Evolutionary conservation across 2,797 vertebrate species (phyloP), one percentile per base, ranked within the genome.

Genomic region (Lacerta bilineata): DNA sequence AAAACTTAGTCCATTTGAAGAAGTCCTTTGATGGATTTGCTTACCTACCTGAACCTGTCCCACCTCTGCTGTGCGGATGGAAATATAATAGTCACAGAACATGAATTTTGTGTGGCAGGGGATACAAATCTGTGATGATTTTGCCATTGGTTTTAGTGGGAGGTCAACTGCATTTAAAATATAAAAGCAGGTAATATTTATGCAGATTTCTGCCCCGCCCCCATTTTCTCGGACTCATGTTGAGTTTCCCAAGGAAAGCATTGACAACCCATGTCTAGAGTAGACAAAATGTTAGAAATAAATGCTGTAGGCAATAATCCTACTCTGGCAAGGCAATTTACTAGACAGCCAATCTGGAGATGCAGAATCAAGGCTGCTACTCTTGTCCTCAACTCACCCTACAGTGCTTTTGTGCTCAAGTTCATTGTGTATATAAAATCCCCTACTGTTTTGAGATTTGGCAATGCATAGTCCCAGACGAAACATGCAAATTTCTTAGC

Each of bases 341-440:
- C 86, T 89, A 77, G 90, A 93, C 83, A 91, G 87, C 41, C 91
- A 90, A 76, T 90, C 43, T 90, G 90, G 61, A 86, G 92, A 82
- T 88, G 89, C 41, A 66, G 82, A 83, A 84, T 90, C 88, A 93
- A 93, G 83, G 87, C 91, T 82, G 78, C 85, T 88, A 89, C 80
- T 91, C 92, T 95, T 83, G 94, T 94, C 95, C 93, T 95, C 93
- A 94, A 79, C 84, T 95, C 90, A 95, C 95, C 94, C 91, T 90
- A 80, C 94, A 83, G 90, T 1, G 5, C 91, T 94, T 95, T 95
- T 94, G 93, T 96, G 86, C 91, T 0, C 0, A 66, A 76, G 66
- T 87, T 93, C 0, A 1, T 91, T 95, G 91, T 87, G 90, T 92
- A 86, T 91, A 88, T 93, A 80, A 85, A 88, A 85, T 94, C 93